phyloP scores from a whole-genome alignment of 2,113 vertebrate genomes.

The Antechinus flavipes region DNA sequence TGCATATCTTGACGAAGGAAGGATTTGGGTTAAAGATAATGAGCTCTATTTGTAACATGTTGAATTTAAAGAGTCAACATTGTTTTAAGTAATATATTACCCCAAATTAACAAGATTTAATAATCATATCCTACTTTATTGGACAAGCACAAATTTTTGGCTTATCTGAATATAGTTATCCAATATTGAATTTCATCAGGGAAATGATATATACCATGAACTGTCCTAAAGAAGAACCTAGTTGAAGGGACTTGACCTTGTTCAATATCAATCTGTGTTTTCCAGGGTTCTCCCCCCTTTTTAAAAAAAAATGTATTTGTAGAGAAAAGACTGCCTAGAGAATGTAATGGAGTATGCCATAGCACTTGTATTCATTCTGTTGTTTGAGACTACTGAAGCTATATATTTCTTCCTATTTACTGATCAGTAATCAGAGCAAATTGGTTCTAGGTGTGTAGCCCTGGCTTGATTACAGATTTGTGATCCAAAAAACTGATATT shows the following conservation, averaged over 20 bases:
- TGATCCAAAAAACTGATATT: not conserved
- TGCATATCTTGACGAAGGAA: not conserved
- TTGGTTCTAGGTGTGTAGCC: no score
- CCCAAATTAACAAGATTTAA: not conserved
- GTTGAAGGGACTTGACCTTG: not conserved
- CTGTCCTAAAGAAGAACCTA: not conserved
- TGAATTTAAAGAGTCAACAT: not conserved
- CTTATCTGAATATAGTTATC: not conserved
- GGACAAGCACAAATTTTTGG: not conserved
- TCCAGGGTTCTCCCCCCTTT: not conserved
- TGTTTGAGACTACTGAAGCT: not conserved
- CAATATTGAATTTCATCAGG: not conserved
- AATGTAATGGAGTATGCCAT: not conserved
- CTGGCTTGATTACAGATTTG: not conserved
- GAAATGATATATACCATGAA: not conserved
- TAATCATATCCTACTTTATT: not conserved
- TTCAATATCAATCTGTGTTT: not conserved
- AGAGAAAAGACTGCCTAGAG: not conserved
- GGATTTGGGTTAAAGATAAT: not conserved
- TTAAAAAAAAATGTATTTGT: not conserved
- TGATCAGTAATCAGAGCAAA: not conserved
- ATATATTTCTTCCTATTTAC: not conserved
- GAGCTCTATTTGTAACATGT: not conserved
- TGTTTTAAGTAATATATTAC: not conserved
- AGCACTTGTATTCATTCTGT: not conserved